Conservation (phyloP, 2,888 invertebrate genomes). For the Folsomia candida region DNA sequence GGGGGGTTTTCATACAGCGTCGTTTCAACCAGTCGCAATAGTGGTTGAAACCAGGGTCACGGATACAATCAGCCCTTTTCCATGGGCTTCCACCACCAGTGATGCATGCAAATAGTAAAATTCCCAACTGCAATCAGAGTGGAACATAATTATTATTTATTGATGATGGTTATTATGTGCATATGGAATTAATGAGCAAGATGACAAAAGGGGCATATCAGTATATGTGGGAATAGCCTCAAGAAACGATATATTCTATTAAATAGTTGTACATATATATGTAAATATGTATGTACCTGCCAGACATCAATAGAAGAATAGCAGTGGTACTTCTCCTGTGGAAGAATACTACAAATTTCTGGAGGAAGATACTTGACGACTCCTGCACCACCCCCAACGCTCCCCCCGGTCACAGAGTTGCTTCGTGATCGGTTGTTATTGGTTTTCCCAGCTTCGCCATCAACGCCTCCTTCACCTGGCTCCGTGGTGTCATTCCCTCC, state of each 20-base stretch:
- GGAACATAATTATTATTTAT: not conserved
- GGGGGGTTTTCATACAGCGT: conserved; percentile 63
- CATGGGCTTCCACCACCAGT: conserved; percentile 69
- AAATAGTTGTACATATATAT: too few relatives aligned
- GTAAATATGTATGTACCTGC: conserved; percentile 63
- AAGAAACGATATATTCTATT: not conserved
- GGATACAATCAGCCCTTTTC: conserved; percentile 66
- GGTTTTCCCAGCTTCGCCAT: not conserved
- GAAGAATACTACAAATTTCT: conserved; percentile 59
- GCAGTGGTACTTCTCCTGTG: conserved; percentile 66
- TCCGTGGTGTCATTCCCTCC: not conserved
- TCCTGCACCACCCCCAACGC: not conserved
- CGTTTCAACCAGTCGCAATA: conserved; percentile 67
- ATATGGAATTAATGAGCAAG: too few relatives aligned
- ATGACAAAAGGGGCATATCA: too few relatives aligned
- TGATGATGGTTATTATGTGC: too few relatives aligned
- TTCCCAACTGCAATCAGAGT: conserved; percentile 55
- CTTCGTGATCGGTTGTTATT: not conserved
- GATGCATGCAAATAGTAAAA: conserved; percentile 67
- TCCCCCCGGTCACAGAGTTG: not conserved
- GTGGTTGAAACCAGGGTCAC: conserved; percentile 67
- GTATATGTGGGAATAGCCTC: too few relatives aligned
- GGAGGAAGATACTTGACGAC: conserved; percentile 30
- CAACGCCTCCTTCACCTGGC: not conserved
- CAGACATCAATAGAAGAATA: conserved; percentile 69